Percentiles rank a stretch among this genome's conserved stretches.
These are phyloP conservation scores for Sipha maydis DNA, from an alignment of 2,888 invertebrate genomes.

Conservation along the genomic window DNA sequence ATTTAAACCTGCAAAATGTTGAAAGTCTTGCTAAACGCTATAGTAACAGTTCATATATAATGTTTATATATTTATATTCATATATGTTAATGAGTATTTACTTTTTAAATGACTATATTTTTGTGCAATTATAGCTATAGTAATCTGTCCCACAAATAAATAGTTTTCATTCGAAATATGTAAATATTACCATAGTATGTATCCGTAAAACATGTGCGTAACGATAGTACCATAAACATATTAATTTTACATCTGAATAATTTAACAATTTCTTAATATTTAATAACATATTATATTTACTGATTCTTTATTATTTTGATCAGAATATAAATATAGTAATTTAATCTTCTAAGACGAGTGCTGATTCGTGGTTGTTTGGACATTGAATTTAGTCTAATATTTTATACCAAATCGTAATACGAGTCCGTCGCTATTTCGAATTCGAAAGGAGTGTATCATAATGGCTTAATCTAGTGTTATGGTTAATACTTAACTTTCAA, in stretches of 20 bases:
- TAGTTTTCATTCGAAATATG: background rate
- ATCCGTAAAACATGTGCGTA: background rate
- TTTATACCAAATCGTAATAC: background rate
- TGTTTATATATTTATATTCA: too few relatives aligned
- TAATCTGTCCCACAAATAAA: background rate
- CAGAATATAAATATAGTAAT: background rate
- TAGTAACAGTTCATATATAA: too few relatives aligned
- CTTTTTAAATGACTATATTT: background rate
- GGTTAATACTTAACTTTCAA: background rate
- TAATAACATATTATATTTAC: background rate
- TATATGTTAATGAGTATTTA: too few relatives aligned
- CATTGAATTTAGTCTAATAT: background rate
- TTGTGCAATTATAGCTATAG: background rate
- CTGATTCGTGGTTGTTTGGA: background rate
- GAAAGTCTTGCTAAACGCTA: too few relatives aligned
- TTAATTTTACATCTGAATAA: background rate
- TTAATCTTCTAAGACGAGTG: background rate
- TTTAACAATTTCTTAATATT: too few relatives aligned
- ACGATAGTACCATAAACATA: background rate
- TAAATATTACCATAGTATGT: background rate
- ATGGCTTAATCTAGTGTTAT: background rate
- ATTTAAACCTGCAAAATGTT: too few relatives aligned
- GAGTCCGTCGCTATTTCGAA: background rate
- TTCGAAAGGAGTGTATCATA: constrained; percentile 1
- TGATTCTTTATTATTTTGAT: background rate